Evolutionary conservation across 2,888 invertebrate genomes (phyloP).

Genomic region (Aplocera efformata): DNA sequence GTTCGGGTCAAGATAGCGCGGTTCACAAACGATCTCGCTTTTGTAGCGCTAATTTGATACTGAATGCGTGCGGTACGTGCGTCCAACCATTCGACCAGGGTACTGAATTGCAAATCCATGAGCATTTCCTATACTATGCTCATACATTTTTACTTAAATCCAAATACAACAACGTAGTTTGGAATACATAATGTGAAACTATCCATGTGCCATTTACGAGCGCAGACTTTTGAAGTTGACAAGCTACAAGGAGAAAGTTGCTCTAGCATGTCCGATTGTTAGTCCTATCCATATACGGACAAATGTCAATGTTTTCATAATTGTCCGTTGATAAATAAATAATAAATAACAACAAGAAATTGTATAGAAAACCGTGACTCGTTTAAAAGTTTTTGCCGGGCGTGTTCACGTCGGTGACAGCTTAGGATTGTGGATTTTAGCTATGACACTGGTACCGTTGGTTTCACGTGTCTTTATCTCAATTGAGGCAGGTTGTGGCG

Average conservation of each 20-base stretch:
- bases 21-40: conserved; percentile 42
- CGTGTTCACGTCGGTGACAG: conserved; percentile 32
- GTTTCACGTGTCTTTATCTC: conserved; percentile 71
- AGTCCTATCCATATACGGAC: conserved; percentile 12
- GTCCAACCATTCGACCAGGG: conserved; percentile 25
- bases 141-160: conserved; percentile 24
- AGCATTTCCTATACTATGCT: conserved; percentile 19
- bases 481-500: conserved; percentile 64
- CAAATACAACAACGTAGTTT: conserved; percentile 24
- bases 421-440: conserved; percentile 52
- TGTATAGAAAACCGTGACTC: conserved; percentile 5
- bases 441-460: conserved; percentile 72
- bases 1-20: conserved; percentile 46
- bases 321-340: conserved; percentile 12
- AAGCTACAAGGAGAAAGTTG: conserved; percentile 23
- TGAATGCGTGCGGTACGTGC: conserved; percentile 42
- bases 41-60: conserved; percentile 48
- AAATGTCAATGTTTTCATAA: conserved; percentile 2
- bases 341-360: conserved; percentile 3
- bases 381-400: conserved; percentile 25
- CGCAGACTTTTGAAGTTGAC: conserved; percentile 21
- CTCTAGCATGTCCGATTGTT: conserved; percentile 35
- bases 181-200: conserved; percentile 24
- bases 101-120: conserved; percentile 34
- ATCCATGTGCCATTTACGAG: conserved; percentile 20